Conservation (phyloP, 1,140 invertebrate species). For the Heliothis subflexa region DNA sequence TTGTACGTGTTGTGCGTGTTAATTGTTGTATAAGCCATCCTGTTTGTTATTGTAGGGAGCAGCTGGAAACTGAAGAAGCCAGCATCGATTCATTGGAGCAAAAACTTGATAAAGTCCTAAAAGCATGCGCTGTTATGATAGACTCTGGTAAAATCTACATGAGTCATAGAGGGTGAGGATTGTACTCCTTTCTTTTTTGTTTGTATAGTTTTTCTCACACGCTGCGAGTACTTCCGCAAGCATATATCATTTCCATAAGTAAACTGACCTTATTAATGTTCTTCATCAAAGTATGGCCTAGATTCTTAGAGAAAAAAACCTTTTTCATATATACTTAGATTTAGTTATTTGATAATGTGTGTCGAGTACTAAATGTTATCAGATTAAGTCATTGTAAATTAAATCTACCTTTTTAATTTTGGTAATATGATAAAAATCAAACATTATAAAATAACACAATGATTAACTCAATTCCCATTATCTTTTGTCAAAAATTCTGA, state of each 20-base stretch:
- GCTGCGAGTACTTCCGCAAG: background rate
- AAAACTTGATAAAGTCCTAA: slow-evolving; percentile 95
- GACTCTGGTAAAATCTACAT: slow-evolving; percentile 95
- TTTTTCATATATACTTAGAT: background rate
- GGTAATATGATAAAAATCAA: background rate
- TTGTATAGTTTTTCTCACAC: slow-evolving; percentile 43
- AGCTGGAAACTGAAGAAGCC: slow-evolving; percentile 93
- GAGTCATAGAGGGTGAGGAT: slow-evolving; percentile 92
- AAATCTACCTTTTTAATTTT: background rate
- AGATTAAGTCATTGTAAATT: background rate
- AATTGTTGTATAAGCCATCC: slow-evolving; percentile 63
- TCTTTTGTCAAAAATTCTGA: background rate
- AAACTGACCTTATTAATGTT: slow-evolving; percentile 1
- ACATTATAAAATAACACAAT: background rate
- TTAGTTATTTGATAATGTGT: background rate
- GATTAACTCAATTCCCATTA: too few species aligned
- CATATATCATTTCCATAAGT: background rate
- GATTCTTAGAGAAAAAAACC: background rate
- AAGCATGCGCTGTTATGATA: slow-evolving; percentile 93
- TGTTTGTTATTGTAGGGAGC: slow-evolving; percentile 87
- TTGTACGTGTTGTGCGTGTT: slow-evolving; percentile 71
- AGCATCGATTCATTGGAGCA: slow-evolving; percentile 95
- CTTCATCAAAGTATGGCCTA: background rate
- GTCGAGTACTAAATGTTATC: background rate
- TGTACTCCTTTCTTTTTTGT: slow-evolving; percentile 55